phyloP scores from a whole-genome alignment of 2,888 invertebrate genomes.

The Nemotelus pantherinus region DNA sequence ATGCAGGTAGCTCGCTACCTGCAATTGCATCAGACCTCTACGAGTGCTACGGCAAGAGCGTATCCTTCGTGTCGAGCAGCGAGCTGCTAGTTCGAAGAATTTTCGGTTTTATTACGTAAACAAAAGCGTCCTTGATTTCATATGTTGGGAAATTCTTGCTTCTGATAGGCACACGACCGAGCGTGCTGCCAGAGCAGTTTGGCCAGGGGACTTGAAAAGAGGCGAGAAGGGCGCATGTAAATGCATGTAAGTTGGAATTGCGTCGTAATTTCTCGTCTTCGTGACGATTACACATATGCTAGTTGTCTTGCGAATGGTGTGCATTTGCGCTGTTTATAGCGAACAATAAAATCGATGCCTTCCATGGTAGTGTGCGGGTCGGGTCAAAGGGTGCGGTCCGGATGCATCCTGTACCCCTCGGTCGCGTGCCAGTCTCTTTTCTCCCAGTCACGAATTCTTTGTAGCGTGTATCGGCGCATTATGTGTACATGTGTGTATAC shows the following conservation, averaged over 20 bases:
- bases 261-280: slow-evolving; percentile 28
- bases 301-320: slow-evolving; percentile 12
- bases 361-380: not conserved
- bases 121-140: slow-evolving; percentile 52
- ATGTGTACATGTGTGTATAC: not conserved
- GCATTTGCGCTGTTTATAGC: slow-evolving; percentile 27
- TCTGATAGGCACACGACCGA: slow-evolving; percentile 10
- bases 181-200: not conserved
- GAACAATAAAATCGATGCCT: slow-evolving; percentile 22
- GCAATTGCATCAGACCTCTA: not conserved
- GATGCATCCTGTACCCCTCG: not conserved
- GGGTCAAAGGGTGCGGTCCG: slow-evolving; percentile 28
- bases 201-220: not conserved
- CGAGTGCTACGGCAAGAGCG: not conserved
- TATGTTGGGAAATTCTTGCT: slow-evolving; percentile 24
- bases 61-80: not conserved
- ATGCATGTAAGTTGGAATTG: slow-evolving; percentile 27
- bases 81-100: slow-evolving; percentile 10
- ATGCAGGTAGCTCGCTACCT: not conserved
- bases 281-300: not conserved
- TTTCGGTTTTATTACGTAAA: slow-evolving; percentile 50
- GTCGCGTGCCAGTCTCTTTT: not conserved
- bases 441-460: not conserved
- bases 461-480: not conserved
- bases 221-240: not conserved